Evolutionary conservation across 2,888 invertebrate genomes (phyloP).

Genomic region (Leptinotarsa haldemani): DNA sequence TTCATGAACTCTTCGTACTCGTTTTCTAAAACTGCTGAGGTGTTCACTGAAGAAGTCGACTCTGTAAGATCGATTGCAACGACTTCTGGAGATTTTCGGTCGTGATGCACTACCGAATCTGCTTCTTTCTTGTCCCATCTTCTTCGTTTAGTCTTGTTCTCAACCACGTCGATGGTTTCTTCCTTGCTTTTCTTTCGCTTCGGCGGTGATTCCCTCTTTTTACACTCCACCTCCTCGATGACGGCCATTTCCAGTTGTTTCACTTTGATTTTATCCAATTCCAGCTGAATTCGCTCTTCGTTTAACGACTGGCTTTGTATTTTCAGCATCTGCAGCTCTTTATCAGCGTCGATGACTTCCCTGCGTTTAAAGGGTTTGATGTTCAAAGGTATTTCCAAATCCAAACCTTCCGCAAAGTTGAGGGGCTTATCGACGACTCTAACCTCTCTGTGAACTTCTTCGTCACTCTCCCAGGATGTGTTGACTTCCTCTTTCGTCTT

Average conservation of each 20-base stretch:
- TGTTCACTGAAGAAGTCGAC: conserved; percentile 26
- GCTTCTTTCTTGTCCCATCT: conserved; percentile 44
- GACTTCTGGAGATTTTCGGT: too few species aligned
- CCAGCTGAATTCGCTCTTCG: conserved; percentile 46
- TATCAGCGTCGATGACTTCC: conserved; percentile 39
- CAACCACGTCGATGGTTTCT: neutral
- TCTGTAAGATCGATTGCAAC: conserved; percentile 5
- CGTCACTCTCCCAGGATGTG: conserved; percentile 58
- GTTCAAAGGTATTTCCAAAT: conserved; percentile 55
- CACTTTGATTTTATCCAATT: conserved; percentile 33
- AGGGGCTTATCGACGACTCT: conserved; percentile 4
- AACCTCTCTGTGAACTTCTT: conserved; percentile 50
- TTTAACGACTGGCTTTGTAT: conserved; percentile 40
- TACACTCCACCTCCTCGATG: conserved; percentile 13
- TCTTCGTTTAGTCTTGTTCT: conserved; percentile 34
- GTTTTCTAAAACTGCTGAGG: conserved; percentile 55
- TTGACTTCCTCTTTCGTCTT: conserved; percentile 45
- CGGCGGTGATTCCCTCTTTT: conserved; percentile 21
- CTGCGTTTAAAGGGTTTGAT: conserved; percentile 50
- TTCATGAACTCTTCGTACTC: conserved; percentile 73
- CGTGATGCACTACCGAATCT: neutral
- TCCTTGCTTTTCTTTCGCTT: conserved; percentile 23
- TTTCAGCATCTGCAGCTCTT: conserved; percentile 44
- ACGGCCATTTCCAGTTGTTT: conserved; percentile 7
- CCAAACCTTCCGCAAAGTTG: conserved; percentile 25